Conservation (phyloP, 1,140 invertebrate species). For the Temnothorax longispinosus region DNA sequence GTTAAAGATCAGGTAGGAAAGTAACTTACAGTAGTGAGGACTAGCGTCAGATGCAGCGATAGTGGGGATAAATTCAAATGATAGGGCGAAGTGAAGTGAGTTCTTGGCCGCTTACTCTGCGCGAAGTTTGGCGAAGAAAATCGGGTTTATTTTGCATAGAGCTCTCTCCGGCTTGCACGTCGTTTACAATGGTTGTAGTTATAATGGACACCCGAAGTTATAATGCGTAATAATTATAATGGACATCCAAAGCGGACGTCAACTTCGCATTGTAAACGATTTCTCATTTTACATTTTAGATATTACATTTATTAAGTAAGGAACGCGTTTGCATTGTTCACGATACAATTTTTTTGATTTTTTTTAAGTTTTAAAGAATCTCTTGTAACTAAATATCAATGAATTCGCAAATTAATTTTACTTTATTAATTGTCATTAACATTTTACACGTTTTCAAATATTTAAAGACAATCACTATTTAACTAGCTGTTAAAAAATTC, state of each 20-base stretch:
- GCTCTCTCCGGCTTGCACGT: background rate
- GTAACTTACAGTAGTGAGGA: background rate
- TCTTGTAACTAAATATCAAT: background rate
- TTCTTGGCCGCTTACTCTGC: slow-evolving; percentile 23
- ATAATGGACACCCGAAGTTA: slow-evolving; percentile 18
- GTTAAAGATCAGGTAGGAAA: slow-evolving; percentile 32
- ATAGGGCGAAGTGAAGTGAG: slow-evolving; percentile 32
- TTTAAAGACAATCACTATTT: background rate
- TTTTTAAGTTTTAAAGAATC: background rate
- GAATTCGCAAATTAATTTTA: slow-evolving; percentile 5
- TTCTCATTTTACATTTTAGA: background rate
- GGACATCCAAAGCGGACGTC: background rate
- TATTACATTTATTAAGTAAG: background rate
- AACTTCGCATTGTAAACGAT: slow-evolving; percentile 20
- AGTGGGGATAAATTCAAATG: slow-evolving; percentile 12
- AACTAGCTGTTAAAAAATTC: background rate
- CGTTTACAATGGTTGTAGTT: slow-evolving; percentile 21
- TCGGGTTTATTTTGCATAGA: slow-evolving; percentile 42
- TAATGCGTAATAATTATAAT: slow-evolving; percentile 25
- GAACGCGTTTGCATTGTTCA: background rate
- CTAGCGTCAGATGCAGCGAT: slow-evolving; percentile 40
- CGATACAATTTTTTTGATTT: background rate
- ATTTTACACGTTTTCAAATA: background rate
- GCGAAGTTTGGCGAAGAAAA: slow-evolving; percentile 40
- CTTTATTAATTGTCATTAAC: background rate